phyloP scores from a whole-genome alignment of 1,140 invertebrate species.

The Propsilocerus akamusi region DNA sequence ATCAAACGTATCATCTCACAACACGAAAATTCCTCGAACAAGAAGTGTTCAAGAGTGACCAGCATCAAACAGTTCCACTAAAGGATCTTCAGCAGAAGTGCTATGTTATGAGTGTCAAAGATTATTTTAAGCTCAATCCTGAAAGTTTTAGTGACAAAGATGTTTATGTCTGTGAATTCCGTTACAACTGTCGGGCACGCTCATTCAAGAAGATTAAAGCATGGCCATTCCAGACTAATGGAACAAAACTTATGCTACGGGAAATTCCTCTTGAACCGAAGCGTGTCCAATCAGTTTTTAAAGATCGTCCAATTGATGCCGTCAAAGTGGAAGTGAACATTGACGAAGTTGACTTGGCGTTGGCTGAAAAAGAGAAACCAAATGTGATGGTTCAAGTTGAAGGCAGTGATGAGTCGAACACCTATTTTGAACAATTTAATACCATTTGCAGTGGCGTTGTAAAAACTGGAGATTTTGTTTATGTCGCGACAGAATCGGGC shows the following conservation, averaged over 20 bases:
- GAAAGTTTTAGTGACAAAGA: conserved; percentile 82
- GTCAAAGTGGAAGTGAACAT: conserved; percentile 80
- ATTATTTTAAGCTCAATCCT: conserved; percentile 81
- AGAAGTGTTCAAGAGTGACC: conserved; percentile 91
- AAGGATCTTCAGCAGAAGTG: conserved; percentile 82
- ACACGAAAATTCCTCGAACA: conserved; percentile 90
- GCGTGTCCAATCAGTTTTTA: conserved; percentile 81
- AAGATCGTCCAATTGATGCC: conserved; percentile 65
- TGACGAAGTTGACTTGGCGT: conserved; percentile 57
- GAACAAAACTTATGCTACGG: conserved; percentile 43
- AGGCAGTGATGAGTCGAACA: conserved; percentile 48
- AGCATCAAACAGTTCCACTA: conserved; percentile 62
- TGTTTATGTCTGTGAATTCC: conserved; percentile 91
- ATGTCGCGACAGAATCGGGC: conserved; percentile 71
- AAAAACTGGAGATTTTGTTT: conserved; percentile 86
- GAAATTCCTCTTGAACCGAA: conserved; percentile 62
- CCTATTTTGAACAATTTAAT: conserved; percentile 85
- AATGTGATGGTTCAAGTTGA: conserved; percentile 39
- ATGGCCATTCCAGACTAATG: conserved; percentile 46
- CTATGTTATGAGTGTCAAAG: conserved; percentile 85
- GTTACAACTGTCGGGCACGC: conserved; percentile 69
- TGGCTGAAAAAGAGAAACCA: conserved; percentile 62
- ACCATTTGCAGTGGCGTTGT: conserved; percentile 59
- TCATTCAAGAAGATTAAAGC: conserved; percentile 92
- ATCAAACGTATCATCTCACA: conserved; percentile 90